Conservation (phyloP, 2,888 invertebrate species). For the Amblyjoppa fuscipennis region DNA sequence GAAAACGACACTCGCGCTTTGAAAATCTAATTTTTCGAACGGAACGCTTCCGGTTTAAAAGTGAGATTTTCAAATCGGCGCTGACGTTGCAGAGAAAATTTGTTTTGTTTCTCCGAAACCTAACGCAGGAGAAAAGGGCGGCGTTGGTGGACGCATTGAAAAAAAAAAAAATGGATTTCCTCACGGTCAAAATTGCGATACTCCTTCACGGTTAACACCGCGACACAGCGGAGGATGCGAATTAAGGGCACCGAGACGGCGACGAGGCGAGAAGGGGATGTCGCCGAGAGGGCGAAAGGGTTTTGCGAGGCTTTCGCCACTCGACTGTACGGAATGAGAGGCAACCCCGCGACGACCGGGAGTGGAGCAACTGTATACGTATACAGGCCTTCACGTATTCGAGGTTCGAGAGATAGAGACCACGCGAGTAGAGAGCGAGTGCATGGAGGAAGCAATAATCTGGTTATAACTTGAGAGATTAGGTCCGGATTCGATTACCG, state of each 20-base stretch:
- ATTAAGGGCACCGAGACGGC: conserved; percentile 22
- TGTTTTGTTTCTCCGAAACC: too few species aligned
- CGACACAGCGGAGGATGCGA: not conserved
- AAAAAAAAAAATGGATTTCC: not conserved
- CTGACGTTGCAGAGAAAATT: too few species aligned
- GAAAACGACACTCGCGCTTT: too few species aligned
- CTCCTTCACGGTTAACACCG: not conserved
- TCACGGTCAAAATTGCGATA: not conserved
- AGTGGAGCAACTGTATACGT: conserved; percentile 7
- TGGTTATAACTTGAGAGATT: conserved; percentile 86
- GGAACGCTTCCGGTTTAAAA: too few species aligned
- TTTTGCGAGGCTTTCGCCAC: conserved; percentile 53
- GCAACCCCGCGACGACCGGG: conserved; percentile 59
- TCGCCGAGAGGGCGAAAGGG: conserved; percentile 45
- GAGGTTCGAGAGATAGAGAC: conserved; percentile 67
- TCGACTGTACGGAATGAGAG: conserved; percentile 70
- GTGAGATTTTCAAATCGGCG: too few species aligned
- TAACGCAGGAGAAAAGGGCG: too few species aligned
- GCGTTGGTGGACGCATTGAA: not conserved
- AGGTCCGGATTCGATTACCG: conserved; percentile 86
- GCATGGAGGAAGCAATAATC: conserved; percentile 85
- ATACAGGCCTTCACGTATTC: conserved; percentile 51
- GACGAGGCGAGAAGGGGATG: conserved; percentile 49
- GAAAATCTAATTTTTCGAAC: too few species aligned
- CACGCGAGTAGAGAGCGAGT: conserved; percentile 80